Conservation (phyloP, 2,797 vertebrate genomes). For the Lagocephalus sceleratus region DNA sequence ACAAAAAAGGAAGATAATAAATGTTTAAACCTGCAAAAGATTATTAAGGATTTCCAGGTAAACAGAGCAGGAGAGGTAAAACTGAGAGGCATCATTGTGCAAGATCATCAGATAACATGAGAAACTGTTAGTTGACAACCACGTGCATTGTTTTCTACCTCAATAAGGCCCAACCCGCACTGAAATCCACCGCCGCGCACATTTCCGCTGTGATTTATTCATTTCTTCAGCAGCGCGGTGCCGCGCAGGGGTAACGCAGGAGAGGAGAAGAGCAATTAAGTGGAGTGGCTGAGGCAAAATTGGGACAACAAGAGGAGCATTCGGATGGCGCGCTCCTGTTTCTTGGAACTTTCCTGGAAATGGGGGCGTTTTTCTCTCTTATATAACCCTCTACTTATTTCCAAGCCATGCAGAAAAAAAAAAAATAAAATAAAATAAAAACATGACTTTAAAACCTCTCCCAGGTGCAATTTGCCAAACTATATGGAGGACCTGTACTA, state of each 20-base stretch:
- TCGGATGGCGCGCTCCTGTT: neutral
- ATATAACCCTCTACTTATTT: conserved; percentile 26
- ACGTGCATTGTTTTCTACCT: conserved; percentile 14
- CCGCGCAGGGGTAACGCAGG: conserved; percentile 22
- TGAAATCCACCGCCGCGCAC: conserved; percentile 33
- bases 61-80: neutral
- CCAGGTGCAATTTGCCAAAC: conserved; percentile 14
- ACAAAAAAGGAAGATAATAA: no score
- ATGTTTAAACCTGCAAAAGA: no score
- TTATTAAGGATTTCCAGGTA: no score
- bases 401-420: conserved; percentile 23
- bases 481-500: neutral
- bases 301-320: conserved; percentile 13
- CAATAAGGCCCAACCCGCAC: neutral
- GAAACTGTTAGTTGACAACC: neutral
- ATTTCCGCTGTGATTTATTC: conserved; percentile 32
- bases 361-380: conserved; percentile 2
- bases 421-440: conserved; percentile 14
- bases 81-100: neutral
- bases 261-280: conserved; percentile 18
- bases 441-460: conserved; percentile 34
- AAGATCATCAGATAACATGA: neutral
- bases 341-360: conserved; percentile 30
- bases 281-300: conserved; percentile 14
- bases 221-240: conserved; percentile 30